phyloP scores from a whole-genome alignment of 1,140 invertebrate species.

The Caenorhabditis remanei region DNA sequence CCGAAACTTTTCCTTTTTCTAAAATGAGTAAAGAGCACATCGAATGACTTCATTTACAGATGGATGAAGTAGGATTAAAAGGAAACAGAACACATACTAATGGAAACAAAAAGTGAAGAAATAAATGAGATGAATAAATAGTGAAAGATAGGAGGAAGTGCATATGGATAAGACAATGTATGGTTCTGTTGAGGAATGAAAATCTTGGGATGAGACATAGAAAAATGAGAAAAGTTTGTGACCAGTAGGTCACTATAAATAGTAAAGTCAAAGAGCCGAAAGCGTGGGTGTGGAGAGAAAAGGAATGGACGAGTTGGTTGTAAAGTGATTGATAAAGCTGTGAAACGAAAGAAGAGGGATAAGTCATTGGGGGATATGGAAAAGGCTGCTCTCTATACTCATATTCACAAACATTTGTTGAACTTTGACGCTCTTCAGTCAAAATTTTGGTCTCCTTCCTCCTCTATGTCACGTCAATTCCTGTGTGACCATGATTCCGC shows the following conservation, averaged over 20 bases:
- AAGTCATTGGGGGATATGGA: constrained; percentile 53
- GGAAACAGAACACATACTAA: not conserved
- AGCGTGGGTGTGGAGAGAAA: constrained; percentile 38
- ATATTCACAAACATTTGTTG: constrained; percentile 46
- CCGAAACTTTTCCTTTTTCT: not conserved
- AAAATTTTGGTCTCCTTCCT: constrained; percentile 10
- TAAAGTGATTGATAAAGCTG: constrained; percentile 55
- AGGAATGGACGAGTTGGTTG: constrained; percentile 46
- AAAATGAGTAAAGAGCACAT: constrained; percentile 25
- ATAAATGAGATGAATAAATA: constrained; percentile 18
- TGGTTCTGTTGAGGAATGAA: not conserved
- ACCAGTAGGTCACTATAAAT: constrained; percentile 33
- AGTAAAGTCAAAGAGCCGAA: constrained; percentile 47
- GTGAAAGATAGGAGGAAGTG: not conserved
- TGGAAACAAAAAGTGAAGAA: not conserved
- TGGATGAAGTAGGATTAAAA: constrained; percentile 20
- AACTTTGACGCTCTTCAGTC: constrained; percentile 44
- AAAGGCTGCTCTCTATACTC: constrained; percentile 14
- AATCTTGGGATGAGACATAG: not conserved
- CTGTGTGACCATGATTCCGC: constrained; percentile 38
- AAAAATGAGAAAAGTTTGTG: constrained; percentile 4
- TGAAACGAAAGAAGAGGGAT: constrained; percentile 52
- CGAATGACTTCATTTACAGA: constrained; percentile 5
- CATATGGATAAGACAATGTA: not conserved
- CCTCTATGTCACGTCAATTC: constrained; percentile 48